Evolutionary conservation across 2,888 invertebrate genomes (phyloP), one percentile per base, ranked within the genome.

Genomic region (Limenitis arthemis): DNA sequence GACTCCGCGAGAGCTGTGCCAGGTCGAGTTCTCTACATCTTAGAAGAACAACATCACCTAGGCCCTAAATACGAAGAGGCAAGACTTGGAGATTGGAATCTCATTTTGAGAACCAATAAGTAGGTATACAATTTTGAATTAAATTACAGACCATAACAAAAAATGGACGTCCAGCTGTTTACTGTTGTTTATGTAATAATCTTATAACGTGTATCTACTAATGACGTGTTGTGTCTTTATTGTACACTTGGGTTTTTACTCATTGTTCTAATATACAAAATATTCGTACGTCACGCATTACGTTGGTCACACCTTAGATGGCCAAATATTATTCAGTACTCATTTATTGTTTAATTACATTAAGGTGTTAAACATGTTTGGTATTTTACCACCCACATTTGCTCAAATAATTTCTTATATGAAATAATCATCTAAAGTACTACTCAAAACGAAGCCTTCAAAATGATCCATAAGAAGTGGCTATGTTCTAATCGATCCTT

Each of bases 1-100:
- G 86, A 86, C 41, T 58, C 71, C 1, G 82, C 84, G 0, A 75
- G 85, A 52, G 76, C 82, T 0, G 82, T 85, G 0, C 75, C 83
- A 8, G 85, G 78, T 1, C 66, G 72, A 8, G 74, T 88, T 0
- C 69, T 90, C 32, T 91, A 89, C 63, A 72, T 92, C 12, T 73
- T 94, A 2, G 91, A 94, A 71, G 91, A 91, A 61, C 89, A 93
- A 49, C 91, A 91, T 60, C 90, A 92, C 61, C 77, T 91, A 8
- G 93, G 93, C 0, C 89, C 89, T 0, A 86, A 90, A 47, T 93
- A 90, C 63, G 86, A 89, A 42, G 89, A 90, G 55, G 86, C 88
- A 1, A 88, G 90, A 59, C 80, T 93, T 51, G 90, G 91, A 32
- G 84, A 89, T 28, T 93, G 93, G 93, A 81, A 78, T 42, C 75